Evolutionary conservation across 2,113 vertebrate species (phyloP).

Genomic region (Benitochromis conjunctus): DNA sequence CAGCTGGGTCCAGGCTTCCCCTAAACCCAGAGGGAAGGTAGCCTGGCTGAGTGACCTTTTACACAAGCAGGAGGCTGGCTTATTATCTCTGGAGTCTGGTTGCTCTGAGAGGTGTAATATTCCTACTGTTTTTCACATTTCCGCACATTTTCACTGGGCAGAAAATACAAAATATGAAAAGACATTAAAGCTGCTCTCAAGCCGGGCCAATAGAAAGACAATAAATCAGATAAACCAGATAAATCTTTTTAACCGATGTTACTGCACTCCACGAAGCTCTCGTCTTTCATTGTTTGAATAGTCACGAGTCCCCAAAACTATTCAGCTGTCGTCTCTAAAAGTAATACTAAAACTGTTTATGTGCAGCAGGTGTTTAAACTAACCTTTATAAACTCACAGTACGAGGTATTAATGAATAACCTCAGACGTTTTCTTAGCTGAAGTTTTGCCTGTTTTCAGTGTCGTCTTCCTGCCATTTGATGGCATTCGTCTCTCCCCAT

Average conservation of each 20-base stretch:
- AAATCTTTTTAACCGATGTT: not conserved
- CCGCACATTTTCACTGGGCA: not conserved
- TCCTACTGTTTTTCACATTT: not conserved
- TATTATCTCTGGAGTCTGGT: not conserved
- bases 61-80: not conserved
- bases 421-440: not conserved
- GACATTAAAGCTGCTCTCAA: not conserved
- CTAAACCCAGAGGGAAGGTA: not conserved
- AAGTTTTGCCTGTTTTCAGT: not conserved
- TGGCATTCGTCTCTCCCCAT: not conserved
- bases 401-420: not conserved
- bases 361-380: not conserved
- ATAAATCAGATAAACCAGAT: not conserved
- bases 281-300: not conserved
- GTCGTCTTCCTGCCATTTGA: not conserved
- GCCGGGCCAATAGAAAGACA: not conserved
- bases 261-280: not conserved
- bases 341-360: not conserved
- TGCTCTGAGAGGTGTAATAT: not conserved
- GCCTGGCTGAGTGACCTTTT: constrained; percentile 30
- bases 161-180: not conserved
- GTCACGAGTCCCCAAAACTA: not conserved
- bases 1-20: not conserved
- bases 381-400: not conserved
- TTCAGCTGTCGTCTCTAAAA: not conserved